phyloP scores from a whole-genome alignment of 2,797 vertebrate genomes.

The Myotis planiceps region DNA sequence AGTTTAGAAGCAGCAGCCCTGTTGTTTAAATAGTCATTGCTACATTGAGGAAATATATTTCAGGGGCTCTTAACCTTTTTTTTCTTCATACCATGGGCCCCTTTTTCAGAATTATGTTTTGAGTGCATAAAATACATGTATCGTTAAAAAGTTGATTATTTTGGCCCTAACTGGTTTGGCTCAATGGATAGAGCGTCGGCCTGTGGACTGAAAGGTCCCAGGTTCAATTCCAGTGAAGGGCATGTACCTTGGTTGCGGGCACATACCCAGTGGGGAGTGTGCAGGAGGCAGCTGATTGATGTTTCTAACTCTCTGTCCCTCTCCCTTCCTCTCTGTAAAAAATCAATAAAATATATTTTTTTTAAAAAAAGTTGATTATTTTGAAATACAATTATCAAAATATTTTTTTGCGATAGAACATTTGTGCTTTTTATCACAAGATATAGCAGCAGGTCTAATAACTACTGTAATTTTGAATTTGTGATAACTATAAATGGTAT shows the following conservation, averaged over 20 bases:
- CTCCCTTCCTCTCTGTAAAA: no score
- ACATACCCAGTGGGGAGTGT: no score
- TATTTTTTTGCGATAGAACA: neutral
- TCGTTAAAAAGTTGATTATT: neutral
- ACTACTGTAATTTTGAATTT: neutral
- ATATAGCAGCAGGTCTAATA: neutral
- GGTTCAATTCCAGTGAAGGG: no score
- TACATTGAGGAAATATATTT: neutral
- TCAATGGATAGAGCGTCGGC: no score
- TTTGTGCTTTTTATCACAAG: neutral
- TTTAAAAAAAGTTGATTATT: slow-evolving; percentile 23
- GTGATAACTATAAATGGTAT: neutral
- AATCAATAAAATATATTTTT: no score
- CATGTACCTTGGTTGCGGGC: no score
- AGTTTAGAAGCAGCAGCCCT: neutral
- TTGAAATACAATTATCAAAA: slow-evolving; percentile 38
- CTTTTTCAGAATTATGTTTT: neutral
- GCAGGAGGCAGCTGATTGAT: no score
- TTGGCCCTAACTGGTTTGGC: no score
- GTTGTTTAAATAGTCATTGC: neutral
- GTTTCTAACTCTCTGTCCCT: no score
- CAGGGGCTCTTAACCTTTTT: neutral
- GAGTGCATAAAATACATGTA: neutral
- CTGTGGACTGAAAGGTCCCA: no score
- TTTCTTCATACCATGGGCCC: neutral